These are phyloP conservation scores for Triplophysa bombifrons DNA, from an alignment of 2,797 vertebrate genomes.

Conservation along the genomic window DNA sequence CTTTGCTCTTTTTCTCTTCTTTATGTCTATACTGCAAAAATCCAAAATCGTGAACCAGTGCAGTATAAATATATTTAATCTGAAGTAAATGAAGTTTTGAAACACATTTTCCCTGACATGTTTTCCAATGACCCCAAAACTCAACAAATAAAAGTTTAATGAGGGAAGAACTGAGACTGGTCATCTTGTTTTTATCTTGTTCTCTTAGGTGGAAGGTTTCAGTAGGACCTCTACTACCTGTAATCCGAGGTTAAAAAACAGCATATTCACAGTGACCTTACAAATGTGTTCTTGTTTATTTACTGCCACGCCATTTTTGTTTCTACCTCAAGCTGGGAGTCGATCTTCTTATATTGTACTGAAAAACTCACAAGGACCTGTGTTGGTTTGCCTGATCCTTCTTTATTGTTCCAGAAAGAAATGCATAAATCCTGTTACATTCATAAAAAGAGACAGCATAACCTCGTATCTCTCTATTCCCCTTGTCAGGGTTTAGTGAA, in stretches of 20 bases:
- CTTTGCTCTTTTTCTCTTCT: neutral
- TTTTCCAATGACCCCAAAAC: neutral
- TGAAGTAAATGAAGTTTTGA: too few species aligned
- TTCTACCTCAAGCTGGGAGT: neutral
- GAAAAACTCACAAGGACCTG: neutral
- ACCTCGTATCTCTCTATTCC: conserved; percentile 29
- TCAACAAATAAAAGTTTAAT: neutral
- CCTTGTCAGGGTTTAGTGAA: conserved; percentile 3
- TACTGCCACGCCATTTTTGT: neutral
- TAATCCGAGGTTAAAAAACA: neutral
- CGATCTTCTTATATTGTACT: neutral
- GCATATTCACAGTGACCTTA: neutral
- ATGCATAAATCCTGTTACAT: conserved; percentile 24
- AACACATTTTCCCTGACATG: neutral
- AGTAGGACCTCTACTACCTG: neutral
- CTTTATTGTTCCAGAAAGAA: neutral
- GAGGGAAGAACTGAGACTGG: neutral
- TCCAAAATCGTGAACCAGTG: too few species aligned
- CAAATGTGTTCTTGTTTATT: neutral
- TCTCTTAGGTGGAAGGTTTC: neutral
- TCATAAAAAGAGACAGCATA: conserved; percentile 11
- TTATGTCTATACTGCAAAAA: too few species aligned
- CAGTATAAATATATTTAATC: too few species aligned
- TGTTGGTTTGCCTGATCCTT: neutral
- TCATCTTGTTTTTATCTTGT: neutral